Evolutionary conservation across 2,113 vertebrate species (phyloP).

Genomic region (Saccopteryx bilineata): DNA sequence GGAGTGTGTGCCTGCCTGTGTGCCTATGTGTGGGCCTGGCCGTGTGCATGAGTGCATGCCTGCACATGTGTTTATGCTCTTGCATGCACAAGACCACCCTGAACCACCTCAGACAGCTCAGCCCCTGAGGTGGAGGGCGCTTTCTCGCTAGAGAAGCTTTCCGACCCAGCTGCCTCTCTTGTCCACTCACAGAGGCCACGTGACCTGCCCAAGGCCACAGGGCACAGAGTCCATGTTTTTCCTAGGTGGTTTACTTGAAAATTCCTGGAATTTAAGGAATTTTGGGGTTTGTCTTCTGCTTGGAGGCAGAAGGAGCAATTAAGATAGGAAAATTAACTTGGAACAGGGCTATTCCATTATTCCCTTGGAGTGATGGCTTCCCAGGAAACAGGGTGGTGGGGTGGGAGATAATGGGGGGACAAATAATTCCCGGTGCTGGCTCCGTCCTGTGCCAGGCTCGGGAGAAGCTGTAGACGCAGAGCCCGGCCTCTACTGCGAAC

Average conservation of each 20-base stretch:
- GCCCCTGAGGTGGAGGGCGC: no score
- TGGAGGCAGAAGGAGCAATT: not conserved
- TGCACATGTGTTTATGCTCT: rapidly evolving
- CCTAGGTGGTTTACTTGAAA: not conserved
- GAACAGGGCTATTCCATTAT: not conserved
- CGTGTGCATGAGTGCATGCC: no score
- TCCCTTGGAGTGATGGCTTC: not conserved
- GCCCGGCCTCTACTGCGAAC: not conserved
- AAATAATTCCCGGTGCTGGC: not conserved
- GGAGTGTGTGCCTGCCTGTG: not conserved
- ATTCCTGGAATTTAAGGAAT: conserved; percentile 37
- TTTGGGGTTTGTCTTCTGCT: not conserved
- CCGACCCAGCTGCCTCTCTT: not conserved
- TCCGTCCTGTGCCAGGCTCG: rapidly evolving
- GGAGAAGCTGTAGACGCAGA: not conserved
- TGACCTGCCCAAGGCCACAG: not conserved
- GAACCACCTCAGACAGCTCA: not conserved
- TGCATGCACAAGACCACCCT: no score
- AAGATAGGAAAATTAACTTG: not conserved
- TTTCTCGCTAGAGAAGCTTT: not conserved
- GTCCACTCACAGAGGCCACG: not conserved
- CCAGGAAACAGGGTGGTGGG: no score
- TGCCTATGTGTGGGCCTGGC: not conserved
- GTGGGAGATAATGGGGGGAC: no score
- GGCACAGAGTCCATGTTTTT: not conserved